Percentiles rank a stretch among this genome's conserved stretches.
Conservation (phyloP, 2,888 invertebrate species). For the Trissoscelio sp. region DNA sequence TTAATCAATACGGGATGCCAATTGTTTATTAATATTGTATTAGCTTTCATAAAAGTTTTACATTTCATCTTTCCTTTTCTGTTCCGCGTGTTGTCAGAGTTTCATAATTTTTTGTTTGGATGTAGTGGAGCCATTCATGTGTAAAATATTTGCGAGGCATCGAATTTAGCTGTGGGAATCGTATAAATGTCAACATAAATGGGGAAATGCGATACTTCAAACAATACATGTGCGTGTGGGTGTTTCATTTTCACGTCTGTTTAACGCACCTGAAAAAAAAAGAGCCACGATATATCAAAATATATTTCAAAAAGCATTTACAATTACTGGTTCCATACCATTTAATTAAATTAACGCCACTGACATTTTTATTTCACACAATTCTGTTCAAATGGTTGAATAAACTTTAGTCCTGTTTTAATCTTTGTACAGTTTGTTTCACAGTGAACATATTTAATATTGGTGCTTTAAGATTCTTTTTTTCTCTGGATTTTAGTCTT, state of each 20-base stretch:
- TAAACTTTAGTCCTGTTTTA: no score
- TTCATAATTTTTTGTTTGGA: slow-evolving; percentile 47
- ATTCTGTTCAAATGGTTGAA: slow-evolving; percentile 1
- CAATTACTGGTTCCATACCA: slow-evolving; percentile 15
- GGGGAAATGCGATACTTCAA: slow-evolving; percentile 53
- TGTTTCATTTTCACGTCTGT: slow-evolving; percentile 50
- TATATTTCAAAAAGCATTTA: slow-evolving; percentile 47
- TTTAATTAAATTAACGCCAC: slow-evolving; percentile 25
- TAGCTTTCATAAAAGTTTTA: slow-evolving; percentile 12
- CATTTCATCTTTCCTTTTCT: slow-evolving; percentile 34
- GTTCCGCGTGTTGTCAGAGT: slow-evolving; percentile 29
- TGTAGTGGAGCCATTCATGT: slow-evolving; percentile 30
- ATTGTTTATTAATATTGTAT: slow-evolving; percentile 30
- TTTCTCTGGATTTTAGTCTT: no score
- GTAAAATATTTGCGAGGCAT: slow-evolving; percentile 52
- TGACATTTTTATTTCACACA: not conserved
- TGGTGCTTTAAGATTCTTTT: no score
- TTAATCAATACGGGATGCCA: not conserved
- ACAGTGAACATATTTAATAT: no score
- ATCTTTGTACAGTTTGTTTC: no score
- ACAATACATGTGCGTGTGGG: slow-evolving; percentile 51
- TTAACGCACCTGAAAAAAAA: slow-evolving; percentile 39
- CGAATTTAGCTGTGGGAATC: slow-evolving; percentile 53
- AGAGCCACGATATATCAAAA: slow-evolving; percentile 20
- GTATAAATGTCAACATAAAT: slow-evolving; percentile 55